These are phyloP conservation scores for Cephalophus harveyi DNA, from an alignment of 2,113 vertebrate genomes.

Conservation along the genomic window DNA sequence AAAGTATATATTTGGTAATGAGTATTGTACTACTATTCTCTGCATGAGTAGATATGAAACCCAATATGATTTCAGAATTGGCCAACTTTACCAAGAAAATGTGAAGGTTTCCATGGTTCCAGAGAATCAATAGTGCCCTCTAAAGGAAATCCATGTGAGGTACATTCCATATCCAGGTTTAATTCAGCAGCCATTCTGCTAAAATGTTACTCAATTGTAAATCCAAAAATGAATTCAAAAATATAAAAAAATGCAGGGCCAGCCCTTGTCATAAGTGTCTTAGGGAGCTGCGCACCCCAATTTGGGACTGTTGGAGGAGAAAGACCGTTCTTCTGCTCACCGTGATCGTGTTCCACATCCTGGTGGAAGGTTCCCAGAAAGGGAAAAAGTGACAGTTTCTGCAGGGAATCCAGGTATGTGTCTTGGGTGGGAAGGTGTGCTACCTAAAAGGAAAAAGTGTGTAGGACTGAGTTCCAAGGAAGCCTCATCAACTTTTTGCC, in stretches of 20 bases:
- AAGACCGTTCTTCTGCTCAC: not conserved
- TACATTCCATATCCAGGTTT: constrained; percentile 41
- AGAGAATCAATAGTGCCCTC: constrained; percentile 81
- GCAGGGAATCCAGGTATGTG: not conserved
- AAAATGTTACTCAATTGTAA: constrained; percentile 6
- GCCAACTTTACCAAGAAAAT: constrained; percentile 34
- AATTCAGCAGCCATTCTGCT: constrained; percentile 18
- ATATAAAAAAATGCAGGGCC: not conserved
- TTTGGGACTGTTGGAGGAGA: not conserved
- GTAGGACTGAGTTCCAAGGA: not conserved
- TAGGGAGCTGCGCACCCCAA: not conserved
- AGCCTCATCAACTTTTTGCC: not conserved
- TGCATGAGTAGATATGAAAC: constrained; percentile 25
- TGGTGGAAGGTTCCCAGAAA: not conserved
- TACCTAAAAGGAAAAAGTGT: not conserved
- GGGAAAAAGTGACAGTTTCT: not conserved
- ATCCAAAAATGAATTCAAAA: not conserved
- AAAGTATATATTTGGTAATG: not conserved
- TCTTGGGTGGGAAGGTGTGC: not conserved
- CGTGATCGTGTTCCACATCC: not conserved
- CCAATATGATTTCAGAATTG: constrained; percentile 37
- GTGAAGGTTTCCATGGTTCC: constrained; percentile 10
- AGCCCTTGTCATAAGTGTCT: not conserved
- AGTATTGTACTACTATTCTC: not conserved
- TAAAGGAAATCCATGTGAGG: constrained; percentile 76